Conservation (phyloP, 2,888 invertebrate species). For the Hololepta plana region DNA sequence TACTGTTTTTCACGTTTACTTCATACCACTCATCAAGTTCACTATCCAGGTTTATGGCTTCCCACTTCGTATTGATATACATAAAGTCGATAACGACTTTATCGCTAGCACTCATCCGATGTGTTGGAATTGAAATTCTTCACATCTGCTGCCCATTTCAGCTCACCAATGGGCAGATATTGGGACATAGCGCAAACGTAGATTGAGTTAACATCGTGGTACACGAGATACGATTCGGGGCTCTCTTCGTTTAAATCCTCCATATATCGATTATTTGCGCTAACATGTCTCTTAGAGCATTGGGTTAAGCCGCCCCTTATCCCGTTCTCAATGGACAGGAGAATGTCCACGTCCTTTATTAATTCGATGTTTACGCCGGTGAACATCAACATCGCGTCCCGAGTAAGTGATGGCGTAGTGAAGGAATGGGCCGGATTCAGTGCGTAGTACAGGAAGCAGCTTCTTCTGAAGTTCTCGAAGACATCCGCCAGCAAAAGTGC, state of each 20-base stretch:
- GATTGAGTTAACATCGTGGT: slow-evolving; percentile 9
- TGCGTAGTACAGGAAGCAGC: slow-evolving; percentile 14
- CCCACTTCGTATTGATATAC: slow-evolving; percentile 12
- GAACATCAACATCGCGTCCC: slow-evolving; percentile 15
- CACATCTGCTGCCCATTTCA: slow-evolving; percentile 14
- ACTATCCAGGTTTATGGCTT: slow-evolving; percentile 11
- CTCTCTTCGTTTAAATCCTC: slow-evolving; percentile 8
- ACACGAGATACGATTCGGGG: slow-evolving; percentile 7
- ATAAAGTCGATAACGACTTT: slow-evolving; percentile 11
- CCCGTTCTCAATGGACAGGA: slow-evolving; percentile 6
- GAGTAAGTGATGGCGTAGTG: slow-evolving; percentile 15
- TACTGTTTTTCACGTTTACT: slow-evolving; percentile 8
- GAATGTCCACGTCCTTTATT: slow-evolving; percentile 4
- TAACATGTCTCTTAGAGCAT: slow-evolving; percentile 13
- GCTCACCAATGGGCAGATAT: slow-evolving; percentile 14
- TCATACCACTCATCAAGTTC: slow-evolving; percentile 11
- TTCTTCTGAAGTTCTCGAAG: slow-evolving; percentile 20
- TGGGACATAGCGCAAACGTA: slow-evolving; percentile 11
- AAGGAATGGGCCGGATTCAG: slow-evolving; percentile 17
- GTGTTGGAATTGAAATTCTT: slow-evolving; percentile 6
- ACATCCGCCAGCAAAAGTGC: slow-evolving; percentile 19
- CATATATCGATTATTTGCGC: slow-evolving; percentile 20
- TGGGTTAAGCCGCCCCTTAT: slow-evolving; percentile 6
- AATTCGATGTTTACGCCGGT: slow-evolving; percentile 9
- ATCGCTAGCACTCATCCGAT: slow-evolving; percentile 2